Evolutionary conservation across 2,113 vertebrate species (phyloP), one percentile per base, ranked within the genome.

Genomic region (Gymnocephalus cernua): DNA sequence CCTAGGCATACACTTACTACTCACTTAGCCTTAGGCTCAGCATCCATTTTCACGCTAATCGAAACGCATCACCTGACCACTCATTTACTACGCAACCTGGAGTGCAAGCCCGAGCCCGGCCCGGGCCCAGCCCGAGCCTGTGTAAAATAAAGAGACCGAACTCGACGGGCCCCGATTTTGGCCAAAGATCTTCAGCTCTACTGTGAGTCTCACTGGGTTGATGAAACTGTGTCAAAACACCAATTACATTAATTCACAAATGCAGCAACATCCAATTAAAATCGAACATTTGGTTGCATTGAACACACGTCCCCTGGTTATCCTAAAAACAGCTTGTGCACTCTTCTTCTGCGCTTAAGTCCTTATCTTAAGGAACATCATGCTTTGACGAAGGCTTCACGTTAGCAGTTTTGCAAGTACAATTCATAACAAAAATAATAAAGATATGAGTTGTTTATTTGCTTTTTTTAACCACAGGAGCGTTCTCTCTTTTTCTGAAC

Each of bases 261-360:
- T 19, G 19, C 54, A 77, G 58, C 62, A 59, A 18, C 69, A 81
- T 63, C 65, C 41, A 84, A 84, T 86, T 84, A 86, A 80, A 82
- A 8, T 8, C 2, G 1, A 78, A 62, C 48, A 68, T 44, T 44
- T 51, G 59, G 41, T 4, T n/a, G 1, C n/a, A 23, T 23, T 32
- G 66, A 32, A 32, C 23, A 23, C 47, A 51, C 18, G 2, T 19
- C 63, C 5, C 44, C n/a, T 32, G 6, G 6, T 32, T 32, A 32
- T 32, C 45, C 45, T 25, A 29, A 48, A 58, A 77, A 67, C 63
- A 58, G 63, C 38, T 4, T 3, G 4, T 4, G 21, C 3, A 44
- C 4, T 6, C 23, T 47, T 32, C 8, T 61, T 16, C 57, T 59
- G 6, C 4, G 15, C 6, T n/a, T n/a, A n/a, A n/a, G n/a, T n/a